Evolutionary conservation across 1,140 invertebrate genomes (phyloP).

Genomic region (Hermetia illucens): DNA sequence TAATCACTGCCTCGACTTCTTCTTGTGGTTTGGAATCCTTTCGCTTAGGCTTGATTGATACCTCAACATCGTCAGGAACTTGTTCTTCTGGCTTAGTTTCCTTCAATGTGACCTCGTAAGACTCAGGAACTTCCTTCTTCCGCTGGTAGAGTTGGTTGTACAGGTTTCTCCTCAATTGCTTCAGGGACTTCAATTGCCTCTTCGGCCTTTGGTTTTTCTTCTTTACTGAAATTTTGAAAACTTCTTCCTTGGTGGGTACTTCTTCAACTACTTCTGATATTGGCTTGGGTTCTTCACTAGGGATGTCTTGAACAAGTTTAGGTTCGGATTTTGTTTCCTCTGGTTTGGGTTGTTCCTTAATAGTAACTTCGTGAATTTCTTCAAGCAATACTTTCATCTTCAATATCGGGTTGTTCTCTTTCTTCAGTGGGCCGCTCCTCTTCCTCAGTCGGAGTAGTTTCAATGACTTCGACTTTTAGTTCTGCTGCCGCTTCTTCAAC

Average conservation of each 20-base stretch:
- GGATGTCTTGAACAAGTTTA: constrained; percentile 1
- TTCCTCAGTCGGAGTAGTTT: constrained; percentile 9
- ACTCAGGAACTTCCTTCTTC: constrained; percentile 3
- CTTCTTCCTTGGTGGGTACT: constrained; percentile 7
- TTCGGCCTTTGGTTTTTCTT: constrained; percentile 3
- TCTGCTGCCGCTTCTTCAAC: constrained; percentile 14
- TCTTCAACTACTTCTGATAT: constrained; percentile 3
- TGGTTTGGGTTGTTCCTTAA: constrained; percentile 11
- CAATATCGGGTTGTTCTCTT: constrained; percentile 3
- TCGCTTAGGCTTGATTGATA: background rate
- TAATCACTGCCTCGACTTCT: background rate
- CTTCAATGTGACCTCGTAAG: background rate
- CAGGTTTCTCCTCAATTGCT: constrained; percentile 6
- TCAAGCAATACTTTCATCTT: background rate
- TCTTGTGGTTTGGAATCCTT: background rate
- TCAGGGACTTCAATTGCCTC: constrained; percentile 9
- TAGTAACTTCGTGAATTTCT: background rate
- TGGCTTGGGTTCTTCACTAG: background rate
- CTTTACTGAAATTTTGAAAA: constrained; percentile 1
- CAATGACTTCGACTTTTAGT: background rate
- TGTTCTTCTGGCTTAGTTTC: background rate
- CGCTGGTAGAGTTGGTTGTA: no score
- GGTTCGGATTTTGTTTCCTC: no score
- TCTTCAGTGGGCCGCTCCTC: constrained; percentile 11
- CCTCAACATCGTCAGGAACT: background rate